Evolutionary conservation across 2,113 vertebrate genomes (phyloP), one percentile per base, ranked within the genome.

Genomic region (Pollachius pollachius): DNA sequence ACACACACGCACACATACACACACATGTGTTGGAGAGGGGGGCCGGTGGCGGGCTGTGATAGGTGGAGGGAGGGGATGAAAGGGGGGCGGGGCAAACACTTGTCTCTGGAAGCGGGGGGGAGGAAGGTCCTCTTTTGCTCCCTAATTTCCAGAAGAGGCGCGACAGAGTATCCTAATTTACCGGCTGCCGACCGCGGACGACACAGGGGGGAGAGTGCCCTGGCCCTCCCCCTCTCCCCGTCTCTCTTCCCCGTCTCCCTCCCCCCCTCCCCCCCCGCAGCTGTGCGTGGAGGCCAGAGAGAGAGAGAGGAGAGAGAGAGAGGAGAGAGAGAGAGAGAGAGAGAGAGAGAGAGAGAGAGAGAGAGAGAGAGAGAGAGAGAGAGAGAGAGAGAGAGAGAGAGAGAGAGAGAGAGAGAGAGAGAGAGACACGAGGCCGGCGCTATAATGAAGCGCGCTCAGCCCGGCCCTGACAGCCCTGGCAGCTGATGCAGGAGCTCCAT

Each of bases 401-500:
- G 19, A n/a, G 17, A 19, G 58, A 18, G 83, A 89, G 89, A 81
- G 84, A 80, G 67, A 86, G 13, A 81, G 69, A 66, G 41, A 75
- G 62, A 79, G 84, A 81, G 84, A 90, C 89, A 73, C 84, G 54
- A 84, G 84, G 77, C 87, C 87, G 84, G 82, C 66, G 89, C 81
- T 90, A 93, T 94, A 96, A 98, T 98, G 95, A 97, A 95, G 93
- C 91, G 70, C 89, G 79, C 84, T 77, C 92, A 86, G 89, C 89
- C 88, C 85, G 80, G 86, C 85, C 84, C 90, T 98, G 96, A 97
- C 96, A 99, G 96, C 91, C 95, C 85, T 96, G 96, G 94, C 97
- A 99, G 96, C 91, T 96, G 96, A 97, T 92, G 95, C 94, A 92
- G 91, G 91, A 92, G 92, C 92, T 88, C 93, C 94, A 93, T 95